Base-by-base conservation (phyloP, 2,888 invertebrate species). In the Polydrusus tereticollis region DNA sequence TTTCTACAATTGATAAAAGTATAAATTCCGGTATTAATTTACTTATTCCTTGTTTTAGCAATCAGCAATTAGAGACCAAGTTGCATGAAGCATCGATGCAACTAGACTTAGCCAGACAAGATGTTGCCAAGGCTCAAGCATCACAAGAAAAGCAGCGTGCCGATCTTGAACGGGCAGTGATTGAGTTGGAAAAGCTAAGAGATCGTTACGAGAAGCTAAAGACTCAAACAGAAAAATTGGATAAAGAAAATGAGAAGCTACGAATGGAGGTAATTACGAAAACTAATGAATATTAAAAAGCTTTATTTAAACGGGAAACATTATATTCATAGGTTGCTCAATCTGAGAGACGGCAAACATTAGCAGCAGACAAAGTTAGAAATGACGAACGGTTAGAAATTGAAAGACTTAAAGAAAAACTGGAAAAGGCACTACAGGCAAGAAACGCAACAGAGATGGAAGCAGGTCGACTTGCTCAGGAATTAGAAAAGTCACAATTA, bases 201-300 rank as follows among this genome's bases (percentile, higher is more conserved):
- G 96, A 96, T 80, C 89, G 94, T 75, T 92, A 94, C 83, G 96
- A 96, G 82, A 94, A 95, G 86, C 86, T 95, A n/a, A 92, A 92
- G 80, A 84, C 90, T 67, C 90, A 91, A 76, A 88, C 90, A 63
- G 93, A 93, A 68, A 91, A 91, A 79, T 84, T 92, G 69, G 92
- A 93, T 80, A 90, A 90, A 78, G 94, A 94, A 82, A 93, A 94
- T 77, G 94, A 94, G 81, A 90, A 93, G 80, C 87, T 94, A 80
- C 90, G 92, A 78, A 87, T 92, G 67, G 93, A 93, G 80, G 72
- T 72, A 55, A 45, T 26, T 26, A 26, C 2, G 16, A 16, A 41
- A 41, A 38, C 2, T 47, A 47, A 21, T 6, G 1, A 16, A 7
- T 43, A 47, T 18, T 18, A 1, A 47, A 21, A 20, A 21, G 38